Evolutionary conservation across 2,797 vertebrate species (phyloP), one percentile per base, ranked within the genome.

Genomic region (Pipistrellus pipistrellus): DNA sequence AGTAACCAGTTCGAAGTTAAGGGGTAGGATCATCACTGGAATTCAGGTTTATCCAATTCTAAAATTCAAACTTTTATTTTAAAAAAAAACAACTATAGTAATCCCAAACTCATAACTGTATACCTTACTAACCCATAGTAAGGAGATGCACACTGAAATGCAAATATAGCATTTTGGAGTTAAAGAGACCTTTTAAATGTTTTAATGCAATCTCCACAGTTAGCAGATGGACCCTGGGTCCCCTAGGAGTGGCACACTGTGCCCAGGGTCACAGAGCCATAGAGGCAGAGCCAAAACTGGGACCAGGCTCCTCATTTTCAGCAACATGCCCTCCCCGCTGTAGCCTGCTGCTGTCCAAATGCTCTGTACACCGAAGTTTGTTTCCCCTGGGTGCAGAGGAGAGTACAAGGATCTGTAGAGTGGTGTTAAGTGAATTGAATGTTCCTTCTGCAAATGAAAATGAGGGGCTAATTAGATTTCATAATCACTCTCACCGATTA

Each of bases 401-500:
- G 80, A 81, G 71, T 3, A 75, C 76, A 91, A 85, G 71, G 84
- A 92, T 78, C 76, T 90, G 48, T 75, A 35, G 86, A 96, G 89
- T 82, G 72, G 91, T n/a, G 44, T 93, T 96, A 96, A 97, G 94
- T 96, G 95, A 96, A 96, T 91, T 97, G 95, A 95, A 96, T 94
- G 95, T 95, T 91, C 91, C 69, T 97, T 93, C 94, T 85, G 91
- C 91, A 93, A 95, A 96, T 91, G 93, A 95, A 95, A 95, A 97
- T 94, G 94, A 96, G 86, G 89, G 73, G 84, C 96, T 97, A 96
- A 97, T 95, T 92, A 92, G 94, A 97, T 97, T 96, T 44, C 62
- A 83, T 95, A 96, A 95, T 97, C 95, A 94, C 96, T 96, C 91
- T 96, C 89, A 93, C 86, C 11, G 86, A 96, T 97, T 97, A 95